Evolutionary conservation across 2,888 invertebrate genomes (phyloP), one percentile per base, ranked within the genome.

Genomic region (Acanthococcus lagerstroemiae): DNA sequence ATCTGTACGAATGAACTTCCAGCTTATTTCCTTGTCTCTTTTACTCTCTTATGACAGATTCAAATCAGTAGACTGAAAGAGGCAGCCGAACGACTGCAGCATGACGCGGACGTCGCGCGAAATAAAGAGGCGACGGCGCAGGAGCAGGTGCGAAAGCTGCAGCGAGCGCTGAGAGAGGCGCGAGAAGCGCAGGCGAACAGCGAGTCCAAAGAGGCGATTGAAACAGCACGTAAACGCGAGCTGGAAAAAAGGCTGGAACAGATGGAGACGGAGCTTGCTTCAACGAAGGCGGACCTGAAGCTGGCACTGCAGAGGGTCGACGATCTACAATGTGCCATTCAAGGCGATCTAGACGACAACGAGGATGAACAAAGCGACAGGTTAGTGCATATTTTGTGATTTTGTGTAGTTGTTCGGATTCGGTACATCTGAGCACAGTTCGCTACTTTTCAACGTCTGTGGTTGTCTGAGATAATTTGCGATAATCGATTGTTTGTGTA

Each of bases 281-380:
- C 86, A 70, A 82, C 90, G 50, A 78, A 84, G 73, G 83, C 86
- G 76, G 95, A 95, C 78, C 83, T 95, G 52, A 82, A 92, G 61
- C 79, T 95, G 65, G 95, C 95, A 4, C 81, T 93, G 67, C 85
- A 94, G 70, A 82, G 95, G 68, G 94, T 95, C 71, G 86, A 92
- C 55, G 94, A 94, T 74, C 79, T 96, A 69, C 95, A 95, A 75
- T 87, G 90, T 73, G 95, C 94, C 68, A 89, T 95, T 75, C 91
- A 93, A 71, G 93, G 88, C 0, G 90, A 90, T 50, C 81, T 88
- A 66, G 82, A 82, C 68, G 78, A 81, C 70, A 85, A 84, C 72
- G 85, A 83, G 72, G 85, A 83, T 1, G 83, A 81, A 45, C 76
- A 76, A 68, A 76, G 73, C 15, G 77, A 76, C 27, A 76, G 75